Percentiles rank a stretch among this genome's conserved stretches.
Evolutionary conservation across 1,140 invertebrate species (phyloP).

Genomic region (Trachelipus rathkii): DNA sequence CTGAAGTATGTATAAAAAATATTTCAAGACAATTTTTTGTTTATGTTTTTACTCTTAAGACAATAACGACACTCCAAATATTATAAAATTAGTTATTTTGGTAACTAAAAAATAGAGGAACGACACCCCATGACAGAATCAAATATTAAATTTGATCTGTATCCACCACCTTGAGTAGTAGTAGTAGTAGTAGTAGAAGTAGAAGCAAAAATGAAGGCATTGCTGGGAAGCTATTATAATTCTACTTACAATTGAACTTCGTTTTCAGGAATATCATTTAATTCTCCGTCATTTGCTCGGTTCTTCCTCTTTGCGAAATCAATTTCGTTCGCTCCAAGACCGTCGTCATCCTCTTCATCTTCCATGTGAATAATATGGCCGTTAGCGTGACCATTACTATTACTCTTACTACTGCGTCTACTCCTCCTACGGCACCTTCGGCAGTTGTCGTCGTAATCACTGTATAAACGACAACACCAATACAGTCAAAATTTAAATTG

Average conservation of each 20-base stretch:
- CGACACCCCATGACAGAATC: no score
- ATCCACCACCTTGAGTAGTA: neutral
- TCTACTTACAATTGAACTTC: neutral
- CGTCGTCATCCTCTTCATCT: neutral
- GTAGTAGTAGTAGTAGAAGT: neutral
- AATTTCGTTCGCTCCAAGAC: neutral
- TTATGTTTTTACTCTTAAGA: no score
- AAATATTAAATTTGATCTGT: neutral
- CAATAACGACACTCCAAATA: no score
- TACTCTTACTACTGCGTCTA: conserved; percentile 1
- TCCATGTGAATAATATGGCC: neutral
- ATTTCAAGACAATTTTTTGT: no score
- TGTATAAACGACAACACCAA: neutral
- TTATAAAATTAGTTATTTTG: no score
- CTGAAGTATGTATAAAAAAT: no score
- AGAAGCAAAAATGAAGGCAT: neutral
- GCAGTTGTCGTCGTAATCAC: neutral
- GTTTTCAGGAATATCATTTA: neutral
- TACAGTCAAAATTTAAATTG: neutral
- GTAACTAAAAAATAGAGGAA: no score
- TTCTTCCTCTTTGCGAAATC: neutral
- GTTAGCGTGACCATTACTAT: neutral
- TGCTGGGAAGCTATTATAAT: neutral
- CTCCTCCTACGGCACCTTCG: neutral
- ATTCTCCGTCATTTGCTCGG: neutral